These are phyloP conservation scores for Platorchestia sp. DNA, from an alignment of 1,140 invertebrate species.

Conservation along the genomic window DNA sequence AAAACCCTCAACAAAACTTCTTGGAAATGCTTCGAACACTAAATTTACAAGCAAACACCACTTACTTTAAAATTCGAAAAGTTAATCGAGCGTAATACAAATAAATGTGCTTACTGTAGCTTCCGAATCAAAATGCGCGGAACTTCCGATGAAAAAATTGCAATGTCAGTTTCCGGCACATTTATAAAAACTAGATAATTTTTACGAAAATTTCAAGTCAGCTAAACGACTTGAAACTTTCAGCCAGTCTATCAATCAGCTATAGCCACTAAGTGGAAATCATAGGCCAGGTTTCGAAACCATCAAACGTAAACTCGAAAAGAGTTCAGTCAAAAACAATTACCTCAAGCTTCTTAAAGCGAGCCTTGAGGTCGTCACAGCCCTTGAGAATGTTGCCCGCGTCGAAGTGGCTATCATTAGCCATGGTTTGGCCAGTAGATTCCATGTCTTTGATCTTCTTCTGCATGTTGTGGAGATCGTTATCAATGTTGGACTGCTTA, in stretches of 20 bases:
- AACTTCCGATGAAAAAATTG: too few relatives aligned
- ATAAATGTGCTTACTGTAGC: too few relatives aligned
- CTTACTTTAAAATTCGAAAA: too few relatives aligned
- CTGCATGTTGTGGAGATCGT: constrained; percentile 84
- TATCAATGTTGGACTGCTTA: constrained; percentile 86
- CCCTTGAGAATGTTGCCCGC: constrained; percentile 85
- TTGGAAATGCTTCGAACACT: too few relatives aligned
- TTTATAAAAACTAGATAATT: too few relatives aligned
- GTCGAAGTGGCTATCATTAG: constrained; percentile 94
- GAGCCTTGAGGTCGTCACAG: constrained; percentile 82
- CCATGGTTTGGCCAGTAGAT: constrained; percentile 88
- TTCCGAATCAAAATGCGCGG: too few relatives aligned
- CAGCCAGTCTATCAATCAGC: background rate
- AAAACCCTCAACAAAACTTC: too few relatives aligned
- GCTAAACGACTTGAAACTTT: background rate
- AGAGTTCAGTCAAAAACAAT: background rate
- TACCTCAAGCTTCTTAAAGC: constrained; percentile 69
- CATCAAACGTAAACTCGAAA: background rate
- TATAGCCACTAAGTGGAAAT: background rate
- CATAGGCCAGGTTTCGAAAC: background rate
- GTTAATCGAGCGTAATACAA: too few relatives aligned
- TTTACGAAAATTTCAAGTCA: background rate
- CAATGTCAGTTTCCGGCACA: too few relatives aligned
- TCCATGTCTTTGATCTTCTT: constrained; percentile 83
- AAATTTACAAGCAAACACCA: too few relatives aligned